Base-by-base conservation (phyloP, 1,140 invertebrate species). In the Lucilia sericata region DNA sequence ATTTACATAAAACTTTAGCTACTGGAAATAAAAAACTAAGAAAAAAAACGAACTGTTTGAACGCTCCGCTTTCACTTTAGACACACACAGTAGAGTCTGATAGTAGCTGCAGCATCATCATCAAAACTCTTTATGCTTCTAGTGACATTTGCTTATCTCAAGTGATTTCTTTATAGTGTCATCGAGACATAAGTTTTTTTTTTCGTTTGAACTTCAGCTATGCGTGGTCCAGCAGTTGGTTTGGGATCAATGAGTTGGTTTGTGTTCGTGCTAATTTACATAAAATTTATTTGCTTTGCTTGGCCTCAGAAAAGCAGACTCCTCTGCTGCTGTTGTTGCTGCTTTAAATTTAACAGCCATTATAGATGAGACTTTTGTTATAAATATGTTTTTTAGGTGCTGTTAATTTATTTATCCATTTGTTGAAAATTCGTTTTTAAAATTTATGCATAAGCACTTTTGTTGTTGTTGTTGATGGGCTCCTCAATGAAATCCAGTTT, bases 141-240 rank as follows among this genome's bases (percentile, higher is more conserved):
- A 47, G 12, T 84, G 81, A 82, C 81, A 84, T 84, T 84, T 47
- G 42, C 30, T 84, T 84, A 84, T 84, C 84, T 84, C 81, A 84
- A 84, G 84, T 84, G 84, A 84, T 82, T 75, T 84, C 55, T 84
- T 84, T 84, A 84, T 84, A 55, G 84, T 82, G 70, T 84, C 81
- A 82, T 42, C 19, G 36, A 74, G 14, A 83, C 82, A 83, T 65
- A 83, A 49, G 65, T 74, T 21, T 12, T 42, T 36, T 5, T 17
- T 65, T 76, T 10, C 34, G 13, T 42, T 2, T 34, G 30, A 34
- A 14, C 42, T 42, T 42, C 25, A 42, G 42, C 42, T 42, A 42
- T 42, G 42, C 42, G 42, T 42, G 42, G 42, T 42, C 42, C 7
- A 10, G 3, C 25, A 8, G 2, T 42, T 42, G 5, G 5, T 42